Base-by-base conservation (phyloP, 1,140 invertebrate genomes). In the Drosophila santomea region DNA sequence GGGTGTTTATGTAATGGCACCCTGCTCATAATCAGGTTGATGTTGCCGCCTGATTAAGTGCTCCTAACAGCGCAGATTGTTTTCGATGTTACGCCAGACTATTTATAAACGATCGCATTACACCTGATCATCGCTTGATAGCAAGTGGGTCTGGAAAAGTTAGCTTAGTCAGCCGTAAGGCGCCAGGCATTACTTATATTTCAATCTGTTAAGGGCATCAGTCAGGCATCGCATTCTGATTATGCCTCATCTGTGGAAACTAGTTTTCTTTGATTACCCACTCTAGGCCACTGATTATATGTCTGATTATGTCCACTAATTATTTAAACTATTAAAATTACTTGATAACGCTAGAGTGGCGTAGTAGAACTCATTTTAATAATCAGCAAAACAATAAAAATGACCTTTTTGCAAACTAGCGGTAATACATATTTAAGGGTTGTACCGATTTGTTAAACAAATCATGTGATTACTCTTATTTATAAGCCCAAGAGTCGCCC, bases 41-140 rank as follows among this genome's bases (percentile, higher is more conserved):
- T 69, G 67, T 69, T 57, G 51, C 51, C 67, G 64, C 64, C 44
- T 50, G 64, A 71, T 71, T 71, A 71, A 41, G 51, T 39, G n/a
- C 67, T 48, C 23, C 44, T 20, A 47, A 58, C 67, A 71, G 51
- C 67, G 64, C 48, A 71, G 35, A 57, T 71, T 69, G 43, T 48
- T 69, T 69, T 32, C 67, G 64, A 56, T 69, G 51, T 69, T 57
- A 57, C 64, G 64, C 45, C 25, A 17, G 52, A 71, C 68, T 71
- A 71, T 71, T 71, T 71, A 58, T 71, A 71, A 71, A 68, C 64
- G 66, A 58, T 69, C 23, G 54, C 32, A 58, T 71, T 69, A 50
- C 52, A 71, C 68, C 68, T 71, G 68, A 71, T 71, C 60, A 51
- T 44, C 32, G n/a, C n/a, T 57, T 39, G 25, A 48, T 35, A 25